Conservation (phyloP, 2,797 vertebrate genomes). For the Scomberomorus guttatus region DNA sequence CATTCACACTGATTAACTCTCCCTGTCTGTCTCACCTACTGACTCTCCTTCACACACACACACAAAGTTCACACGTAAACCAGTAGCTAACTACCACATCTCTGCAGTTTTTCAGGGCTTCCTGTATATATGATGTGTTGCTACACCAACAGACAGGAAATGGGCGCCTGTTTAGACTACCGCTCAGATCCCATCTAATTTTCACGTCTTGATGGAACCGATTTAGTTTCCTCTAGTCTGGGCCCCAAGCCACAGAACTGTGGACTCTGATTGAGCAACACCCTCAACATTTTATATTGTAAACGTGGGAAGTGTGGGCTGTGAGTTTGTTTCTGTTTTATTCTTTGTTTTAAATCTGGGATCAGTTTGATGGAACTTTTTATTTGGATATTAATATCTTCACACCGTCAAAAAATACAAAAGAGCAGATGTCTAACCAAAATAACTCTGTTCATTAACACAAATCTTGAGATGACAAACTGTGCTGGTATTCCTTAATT, state of each 20-base stretch:
- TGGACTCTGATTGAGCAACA: slow-evolving; percentile 13
- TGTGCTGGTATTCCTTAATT: neutral
- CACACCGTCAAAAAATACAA: neutral
- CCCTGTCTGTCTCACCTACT: neutral
- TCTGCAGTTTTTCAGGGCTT: neutral
- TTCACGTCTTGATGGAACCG: slow-evolving; percentile 17
- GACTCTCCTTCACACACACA: neutral
- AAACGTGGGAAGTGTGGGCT: slow-evolving; percentile 11
- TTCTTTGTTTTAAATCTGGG: neutral
- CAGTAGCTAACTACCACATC: neutral
- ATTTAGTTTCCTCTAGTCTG: slow-evolving; percentile 36
- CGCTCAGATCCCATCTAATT: slow-evolving; percentile 50
- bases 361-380: neutral
- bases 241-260: slow-evolving; percentile 7
- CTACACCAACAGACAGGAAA: slow-evolving; percentile 52
- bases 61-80: neutral
- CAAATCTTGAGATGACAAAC: neutral
- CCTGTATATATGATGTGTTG: slow-evolving; percentile 24
- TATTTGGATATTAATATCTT: slow-evolving; percentile 6
- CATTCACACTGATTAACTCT: neutral
- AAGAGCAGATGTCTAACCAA: neutral
- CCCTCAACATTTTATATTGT: neutral
- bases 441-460: slow-evolving; percentile 8
- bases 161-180: slow-evolving; percentile 47
- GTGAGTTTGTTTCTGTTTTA: slow-evolving; percentile 7